phyloP scores from a whole-genome alignment of 2,888 invertebrate genomes.

The Trisateles emortualis region DNA sequence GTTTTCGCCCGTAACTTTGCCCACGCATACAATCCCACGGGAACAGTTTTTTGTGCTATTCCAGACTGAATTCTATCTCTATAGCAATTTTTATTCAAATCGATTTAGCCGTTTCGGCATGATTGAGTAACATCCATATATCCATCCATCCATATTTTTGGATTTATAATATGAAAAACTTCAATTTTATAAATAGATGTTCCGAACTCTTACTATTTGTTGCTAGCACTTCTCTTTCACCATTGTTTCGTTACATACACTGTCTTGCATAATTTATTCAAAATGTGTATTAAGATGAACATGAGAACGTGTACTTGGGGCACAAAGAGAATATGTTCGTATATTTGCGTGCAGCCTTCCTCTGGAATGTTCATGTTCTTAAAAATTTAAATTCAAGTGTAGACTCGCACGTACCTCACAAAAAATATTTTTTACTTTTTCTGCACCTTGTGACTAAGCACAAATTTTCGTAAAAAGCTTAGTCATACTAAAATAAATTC shows the following conservation, averaged over 20 bases:
- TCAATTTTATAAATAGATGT: too few relatives aligned
- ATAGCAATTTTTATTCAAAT: too few relatives aligned
- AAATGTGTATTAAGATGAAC: slow-evolving; percentile 1
- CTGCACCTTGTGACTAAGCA: not conserved
- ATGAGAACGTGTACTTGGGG: not conserved
- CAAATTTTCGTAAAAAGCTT: not conserved
- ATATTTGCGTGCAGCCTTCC: slow-evolving; percentile 5
- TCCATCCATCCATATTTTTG: too few relatives aligned
- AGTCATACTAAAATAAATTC: too few relatives aligned
- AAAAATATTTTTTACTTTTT: not conserved
- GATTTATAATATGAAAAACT: too few relatives aligned
- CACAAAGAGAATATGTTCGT: not conserved
- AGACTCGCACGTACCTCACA: not conserved
- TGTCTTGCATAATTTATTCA: not conserved
- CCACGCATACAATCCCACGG: too few relatives aligned
- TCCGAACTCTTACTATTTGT: not conserved
- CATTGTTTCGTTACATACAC: not conserved
- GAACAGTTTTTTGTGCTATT: too few relatives aligned
- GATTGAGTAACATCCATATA: too few relatives aligned
- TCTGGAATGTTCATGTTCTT: slow-evolving; percentile 16
- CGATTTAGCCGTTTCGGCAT: too few relatives aligned
- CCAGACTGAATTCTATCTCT: too few relatives aligned
- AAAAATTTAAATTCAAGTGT: not conserved
- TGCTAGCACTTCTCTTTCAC: slow-evolving; percentile 17
- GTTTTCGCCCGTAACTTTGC: too few relatives aligned